Conservation (phyloP, 2,797 vertebrate genomes). For the Geotrypetes seraphini region DNA sequence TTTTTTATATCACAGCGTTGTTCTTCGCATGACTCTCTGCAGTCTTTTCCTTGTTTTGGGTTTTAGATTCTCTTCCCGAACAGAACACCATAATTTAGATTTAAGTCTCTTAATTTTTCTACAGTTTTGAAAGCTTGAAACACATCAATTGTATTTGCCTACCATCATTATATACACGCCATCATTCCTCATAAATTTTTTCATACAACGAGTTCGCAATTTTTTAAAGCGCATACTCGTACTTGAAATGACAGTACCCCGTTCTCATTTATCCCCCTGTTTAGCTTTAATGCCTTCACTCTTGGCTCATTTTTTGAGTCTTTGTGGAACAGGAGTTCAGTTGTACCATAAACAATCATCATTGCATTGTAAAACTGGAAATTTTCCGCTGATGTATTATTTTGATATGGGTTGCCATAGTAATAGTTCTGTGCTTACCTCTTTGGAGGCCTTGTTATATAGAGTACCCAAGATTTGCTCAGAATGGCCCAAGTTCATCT, state of each 20-base stretch:
- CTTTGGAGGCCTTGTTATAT: conserved; percentile 99
- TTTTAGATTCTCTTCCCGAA: too few species aligned
- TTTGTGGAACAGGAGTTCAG: conserved; percentile 68
- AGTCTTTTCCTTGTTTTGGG: too few species aligned
- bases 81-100: too few species aligned
- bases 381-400: conserved; percentile 84
- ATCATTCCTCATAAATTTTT: conserved; percentile 46
- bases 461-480: conserved; percentile 85
- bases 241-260: conserved; percentile 52
- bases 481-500: conserved; percentile 88
- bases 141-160: too few species aligned
- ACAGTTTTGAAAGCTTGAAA: too few species aligned
- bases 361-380: conserved; percentile 92
- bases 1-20: too few species aligned
- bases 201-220: conserved; percentile 50
- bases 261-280: conserved; percentile 61
- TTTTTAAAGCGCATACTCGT: conserved; percentile 63
- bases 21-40: too few species aligned
- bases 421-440: conserved; percentile 88
- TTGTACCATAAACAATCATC: conserved; percentile 92
- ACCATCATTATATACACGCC: conserved; percentile 25
- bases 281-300: conserved; percentile 70
- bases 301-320: conserved; percentile 71
- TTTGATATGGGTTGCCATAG: conserved; percentile 89
- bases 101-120: too few species aligned